A percentile compares a stretch with the other conserved stretches of the same genome.
Evolutionary conservation across 2,797 vertebrate genomes (phyloP).

Genomic region (Gymnodraco acuticeps): DNA sequence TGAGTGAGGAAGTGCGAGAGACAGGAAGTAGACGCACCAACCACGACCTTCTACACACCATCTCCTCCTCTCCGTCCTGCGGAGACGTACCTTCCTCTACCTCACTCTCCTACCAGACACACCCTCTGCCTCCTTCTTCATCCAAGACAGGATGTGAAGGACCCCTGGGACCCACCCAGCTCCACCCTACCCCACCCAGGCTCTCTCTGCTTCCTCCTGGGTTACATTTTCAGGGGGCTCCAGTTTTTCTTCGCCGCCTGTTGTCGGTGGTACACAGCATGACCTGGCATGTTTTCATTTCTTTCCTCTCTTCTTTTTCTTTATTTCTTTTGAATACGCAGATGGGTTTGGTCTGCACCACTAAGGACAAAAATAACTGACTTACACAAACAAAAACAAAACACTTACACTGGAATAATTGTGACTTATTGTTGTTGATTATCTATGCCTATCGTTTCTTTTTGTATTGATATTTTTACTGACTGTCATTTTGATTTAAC

Average conservation of each 20-base stretch:
- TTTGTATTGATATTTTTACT: conserved; percentile 78
- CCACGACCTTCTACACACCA: background rate
- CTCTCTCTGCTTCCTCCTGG: conserved; percentile 18
- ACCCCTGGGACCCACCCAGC: conserved; percentile 13
- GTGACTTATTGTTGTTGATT: conserved; percentile 78
- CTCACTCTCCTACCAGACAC: background rate
- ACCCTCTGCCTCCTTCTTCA: conserved; percentile 11
- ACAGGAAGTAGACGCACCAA: conserved; percentile 18
- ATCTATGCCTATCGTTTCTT: conserved; percentile 58
- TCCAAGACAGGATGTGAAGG: conserved; percentile 43
- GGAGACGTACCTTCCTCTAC: conserved; percentile 18
- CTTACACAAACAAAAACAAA: conserved; percentile 76
- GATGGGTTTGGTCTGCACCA: conserved; percentile 72
- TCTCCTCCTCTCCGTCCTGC: conserved; percentile 32
- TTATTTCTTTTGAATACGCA: conserved; percentile 46
- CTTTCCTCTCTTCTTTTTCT: conserved; percentile 21
- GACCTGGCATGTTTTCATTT: conserved; percentile 70
- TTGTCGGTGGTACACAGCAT: conserved; percentile 67
- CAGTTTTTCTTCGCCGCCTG: conserved; percentile 9
- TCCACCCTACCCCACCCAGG: conserved; percentile 17
- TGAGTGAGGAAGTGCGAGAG: conserved; percentile 22
- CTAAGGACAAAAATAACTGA: conserved; percentile 77
- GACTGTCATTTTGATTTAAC: conserved; percentile 74
- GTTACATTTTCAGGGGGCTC: conserved; percentile 20
- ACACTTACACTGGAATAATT: conserved; percentile 89